Conservation (phyloP, 2,113 vertebrate species). For the Heloderma charlesbogerti region DNA sequence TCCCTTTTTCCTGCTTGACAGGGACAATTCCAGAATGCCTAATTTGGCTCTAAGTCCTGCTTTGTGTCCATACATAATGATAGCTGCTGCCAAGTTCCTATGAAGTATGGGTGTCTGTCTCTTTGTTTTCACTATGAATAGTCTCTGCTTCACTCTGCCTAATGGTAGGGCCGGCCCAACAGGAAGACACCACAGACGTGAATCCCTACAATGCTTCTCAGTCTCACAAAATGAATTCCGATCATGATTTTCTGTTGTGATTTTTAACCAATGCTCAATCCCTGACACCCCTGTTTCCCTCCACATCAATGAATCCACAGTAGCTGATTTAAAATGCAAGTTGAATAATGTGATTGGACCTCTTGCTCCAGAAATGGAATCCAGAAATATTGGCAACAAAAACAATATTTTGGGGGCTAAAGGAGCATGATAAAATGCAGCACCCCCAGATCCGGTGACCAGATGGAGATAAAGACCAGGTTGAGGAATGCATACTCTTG, state of each 20-base stretch:
- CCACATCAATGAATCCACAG: too few species aligned
- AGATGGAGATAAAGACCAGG: neutral
- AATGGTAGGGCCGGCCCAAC: too few species aligned
- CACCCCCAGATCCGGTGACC: neutral
- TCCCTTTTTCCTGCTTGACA: too few species aligned
- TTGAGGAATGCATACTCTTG: too few species aligned
- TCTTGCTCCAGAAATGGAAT: neutral
- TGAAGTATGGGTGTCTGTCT: neutral
- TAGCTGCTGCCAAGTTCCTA: neutral
- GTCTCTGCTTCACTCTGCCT: neutral
- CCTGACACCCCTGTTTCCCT: neutral
- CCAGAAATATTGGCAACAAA: neutral
- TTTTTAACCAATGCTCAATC: too few species aligned
- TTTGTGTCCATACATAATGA: neutral
- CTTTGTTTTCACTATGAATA: neutral
- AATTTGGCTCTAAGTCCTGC: too few species aligned
- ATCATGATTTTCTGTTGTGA: neutral
- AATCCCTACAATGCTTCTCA: neutral
- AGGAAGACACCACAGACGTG: neutral
- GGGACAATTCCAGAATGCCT: too few species aligned
- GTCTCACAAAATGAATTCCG: neutral
- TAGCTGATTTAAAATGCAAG: neutral
- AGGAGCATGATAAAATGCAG: neutral
- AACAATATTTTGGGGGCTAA: too few species aligned
- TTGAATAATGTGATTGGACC: neutral